Evolutionary conservation across 2,113 vertebrate species (phyloP).

Genomic region (Tragelaphus buxtoni): DNA sequence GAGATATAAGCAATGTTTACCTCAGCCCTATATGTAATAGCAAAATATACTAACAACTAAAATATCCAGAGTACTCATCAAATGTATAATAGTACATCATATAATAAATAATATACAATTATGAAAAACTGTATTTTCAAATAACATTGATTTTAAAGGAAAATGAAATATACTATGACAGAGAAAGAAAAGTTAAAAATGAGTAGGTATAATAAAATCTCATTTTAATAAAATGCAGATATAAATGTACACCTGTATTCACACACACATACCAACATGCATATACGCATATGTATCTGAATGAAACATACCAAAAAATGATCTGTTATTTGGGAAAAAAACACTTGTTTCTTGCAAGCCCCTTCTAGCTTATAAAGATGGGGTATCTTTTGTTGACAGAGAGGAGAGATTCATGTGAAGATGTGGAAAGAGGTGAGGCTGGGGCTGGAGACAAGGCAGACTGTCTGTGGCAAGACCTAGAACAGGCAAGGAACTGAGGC

Average conservation of each 20-base stretch:
- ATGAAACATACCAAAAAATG: not conserved
- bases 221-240: not conserved
- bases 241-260: not conserved
- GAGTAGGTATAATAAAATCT: not conserved
- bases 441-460: too few species aligned
- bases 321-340: not conserved
- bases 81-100: not conserved
- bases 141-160: not conserved
- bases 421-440: not conserved
- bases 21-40: not conserved
- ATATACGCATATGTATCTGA: not conserved
- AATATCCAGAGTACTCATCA: not conserved
- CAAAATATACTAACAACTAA: not conserved
- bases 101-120: not conserved
- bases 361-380: not conserved
- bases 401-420: accelerated
- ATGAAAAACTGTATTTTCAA: not conserved
- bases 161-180: not conserved
- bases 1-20: not conserved
- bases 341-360: not conserved
- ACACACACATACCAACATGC: not conserved
- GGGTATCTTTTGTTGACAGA: not conserved
- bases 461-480: not conserved
- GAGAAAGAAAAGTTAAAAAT: not conserved
- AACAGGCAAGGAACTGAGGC: not conserved